Evolutionary conservation across 2,113 vertebrate species (phyloP).

Genomic region (Agelaius tricolor): DNA sequence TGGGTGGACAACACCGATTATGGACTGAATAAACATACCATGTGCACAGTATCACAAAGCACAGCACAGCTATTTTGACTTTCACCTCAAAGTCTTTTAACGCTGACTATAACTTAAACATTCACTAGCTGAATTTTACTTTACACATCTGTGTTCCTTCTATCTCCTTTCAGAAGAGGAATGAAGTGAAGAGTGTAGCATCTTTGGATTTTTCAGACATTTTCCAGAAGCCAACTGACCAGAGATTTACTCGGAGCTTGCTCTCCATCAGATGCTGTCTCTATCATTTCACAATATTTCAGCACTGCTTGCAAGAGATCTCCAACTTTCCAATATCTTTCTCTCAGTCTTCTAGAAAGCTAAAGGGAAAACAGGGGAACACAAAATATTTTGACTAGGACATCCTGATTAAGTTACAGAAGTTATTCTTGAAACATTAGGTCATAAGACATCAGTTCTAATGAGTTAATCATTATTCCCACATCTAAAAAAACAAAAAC

Average conservation of each 20-base stretch:
- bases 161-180: conserved; percentile 42
- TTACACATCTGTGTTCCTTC: conserved; percentile 4
- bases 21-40: conserved; percentile 59
- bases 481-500: conserved; percentile 58
- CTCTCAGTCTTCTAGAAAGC: conserved; percentile 85
- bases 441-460: conserved; percentile 19
- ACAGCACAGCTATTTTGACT: conserved; percentile 66
- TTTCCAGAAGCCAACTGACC: conserved; percentile 91
- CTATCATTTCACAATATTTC: conserved; percentile 83
- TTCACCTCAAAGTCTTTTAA: conserved; percentile 55
- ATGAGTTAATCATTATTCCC: conserved; percentile 42
- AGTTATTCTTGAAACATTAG: conserved; percentile 18
- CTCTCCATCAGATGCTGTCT: conserved; percentile 35
- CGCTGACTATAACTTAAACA: conserved; percentile 45
- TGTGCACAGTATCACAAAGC: conserved; percentile 63
- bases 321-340: conserved; percentile 86
- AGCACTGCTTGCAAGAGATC: conserved; percentile 90
- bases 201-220: conserved; percentile 71
- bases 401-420: conserved; percentile 17
- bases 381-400: background rate
- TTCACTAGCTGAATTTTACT: conserved; percentile 31
- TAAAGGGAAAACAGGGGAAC: conserved; percentile 50
- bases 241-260: conserved; percentile 73
- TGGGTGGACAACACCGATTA: conserved; percentile 44
- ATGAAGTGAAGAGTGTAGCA: conserved; percentile 13